These are phyloP conservation scores for Hoplias malabaricus DNA, from an alignment of 2,113 vertebrate species.

Conservation along the genomic window DNA sequence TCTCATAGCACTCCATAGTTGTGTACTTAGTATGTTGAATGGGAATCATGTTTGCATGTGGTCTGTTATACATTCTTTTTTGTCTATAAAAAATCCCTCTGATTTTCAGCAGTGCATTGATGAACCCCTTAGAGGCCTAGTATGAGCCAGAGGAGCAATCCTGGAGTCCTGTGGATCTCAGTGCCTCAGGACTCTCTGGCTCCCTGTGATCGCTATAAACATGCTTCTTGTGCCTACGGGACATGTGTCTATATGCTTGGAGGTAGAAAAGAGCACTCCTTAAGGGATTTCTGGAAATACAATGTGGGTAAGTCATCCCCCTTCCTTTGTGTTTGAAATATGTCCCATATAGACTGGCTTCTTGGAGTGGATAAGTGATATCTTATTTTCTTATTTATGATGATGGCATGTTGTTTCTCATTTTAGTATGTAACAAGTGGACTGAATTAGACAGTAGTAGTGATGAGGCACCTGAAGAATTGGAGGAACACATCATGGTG, in stretches of 20 bases:
- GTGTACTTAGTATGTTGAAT: no score
- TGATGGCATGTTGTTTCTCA: background rate
- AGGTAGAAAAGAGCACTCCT: conserved; percentile 66
- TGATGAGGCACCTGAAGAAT: conserved; percentile 76
- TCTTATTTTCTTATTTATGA: background rate
- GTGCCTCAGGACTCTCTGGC: conserved; percentile 64
- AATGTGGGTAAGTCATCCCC: conserved; percentile 72
- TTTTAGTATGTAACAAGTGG: conserved; percentile 77
- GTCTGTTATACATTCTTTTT: background rate
- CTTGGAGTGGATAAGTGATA: background rate
- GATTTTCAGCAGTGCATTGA: conserved; percentile 14
- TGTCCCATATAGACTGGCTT: background rate
- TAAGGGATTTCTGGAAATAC: conserved; percentile 86
- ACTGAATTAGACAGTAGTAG: conserved; percentile 68
- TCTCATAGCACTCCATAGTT: no score
- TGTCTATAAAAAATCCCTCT: conserved; percentile 4
- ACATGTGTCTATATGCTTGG: conserved; percentile 80
- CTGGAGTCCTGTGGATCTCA: conserved; percentile 68
- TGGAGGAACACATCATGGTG: conserved; percentile 86
- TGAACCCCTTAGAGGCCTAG: conserved; percentile 41
- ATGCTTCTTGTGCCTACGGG: conserved; percentile 71
- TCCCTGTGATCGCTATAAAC: conserved; percentile 81
- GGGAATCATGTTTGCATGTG: no score
- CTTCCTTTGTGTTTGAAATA: background rate
- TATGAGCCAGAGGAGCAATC: conserved; percentile 59